A percentile compares a stretch with the other conserved stretches of the same genome.
Conservation (phyloP, 2,113 vertebrate genomes). For the Cryptoleucopteryx plumbea region DNA sequence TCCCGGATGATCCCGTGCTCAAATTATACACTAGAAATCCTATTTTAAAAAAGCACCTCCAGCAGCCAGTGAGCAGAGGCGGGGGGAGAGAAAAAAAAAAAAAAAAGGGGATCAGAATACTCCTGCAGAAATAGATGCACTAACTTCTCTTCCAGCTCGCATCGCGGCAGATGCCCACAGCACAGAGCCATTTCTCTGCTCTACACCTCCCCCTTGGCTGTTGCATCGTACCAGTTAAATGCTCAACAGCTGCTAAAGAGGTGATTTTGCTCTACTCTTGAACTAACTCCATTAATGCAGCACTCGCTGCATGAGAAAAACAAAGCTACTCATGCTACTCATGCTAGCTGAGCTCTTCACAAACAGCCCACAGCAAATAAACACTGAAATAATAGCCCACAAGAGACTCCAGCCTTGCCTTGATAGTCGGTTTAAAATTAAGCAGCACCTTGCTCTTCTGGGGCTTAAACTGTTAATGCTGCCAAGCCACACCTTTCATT, state of each 20-base stretch:
- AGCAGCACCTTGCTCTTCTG: neutral
- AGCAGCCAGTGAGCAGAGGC: neutral
- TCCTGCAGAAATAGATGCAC: neutral
- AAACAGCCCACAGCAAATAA: constrained; percentile 29
- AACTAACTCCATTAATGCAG: neutral
- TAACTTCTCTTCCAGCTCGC: neutral
- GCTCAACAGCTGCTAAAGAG: neutral
- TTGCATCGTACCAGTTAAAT: fast-evolving
- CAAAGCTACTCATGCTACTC: neutral
- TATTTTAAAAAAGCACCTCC: neutral
- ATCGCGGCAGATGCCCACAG: neutral
- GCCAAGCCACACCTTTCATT: neutral
- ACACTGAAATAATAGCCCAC: constrained; percentile 32
- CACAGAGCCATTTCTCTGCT: neutral
- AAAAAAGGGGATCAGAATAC: neutral
- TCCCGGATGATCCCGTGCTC: neutral
- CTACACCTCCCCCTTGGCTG: neutral
- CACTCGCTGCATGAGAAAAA: neutral
- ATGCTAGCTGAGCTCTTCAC: neutral
- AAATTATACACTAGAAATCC: neutral
- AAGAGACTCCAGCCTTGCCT: constrained; percentile 6
- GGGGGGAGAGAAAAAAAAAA: neutral
- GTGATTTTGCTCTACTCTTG: neutral
- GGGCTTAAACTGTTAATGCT: neutral
- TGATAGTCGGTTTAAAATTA: neutral